Percentiles rank a stretch among this genome's conserved stretches.
Conservation (phyloP, 2,888 invertebrate genomes). For the Myopa testacea region DNA sequence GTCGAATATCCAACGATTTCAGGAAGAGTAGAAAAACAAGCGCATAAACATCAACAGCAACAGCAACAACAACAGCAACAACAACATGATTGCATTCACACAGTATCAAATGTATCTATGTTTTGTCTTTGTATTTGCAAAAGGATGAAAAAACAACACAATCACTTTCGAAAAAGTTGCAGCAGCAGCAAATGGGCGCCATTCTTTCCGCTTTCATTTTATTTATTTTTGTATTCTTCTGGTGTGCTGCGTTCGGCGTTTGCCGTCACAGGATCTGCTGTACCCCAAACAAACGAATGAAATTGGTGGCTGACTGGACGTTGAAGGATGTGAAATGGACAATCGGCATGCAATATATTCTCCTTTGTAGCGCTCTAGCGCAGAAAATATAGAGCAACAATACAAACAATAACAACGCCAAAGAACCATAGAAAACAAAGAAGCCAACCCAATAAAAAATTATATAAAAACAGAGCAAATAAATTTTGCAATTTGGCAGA, state of each 20-base stretch:
- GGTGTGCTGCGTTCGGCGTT: constrained; percentile 11
- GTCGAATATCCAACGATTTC: too few species aligned
- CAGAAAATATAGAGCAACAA: not conserved
- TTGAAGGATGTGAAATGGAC: constrained; percentile 29
- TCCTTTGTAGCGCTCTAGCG: constrained; percentile 23
- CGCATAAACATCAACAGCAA: too few species aligned
- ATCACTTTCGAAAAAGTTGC: constrained; percentile 25
- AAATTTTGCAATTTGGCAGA: constrained; percentile 45
- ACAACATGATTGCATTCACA: constrained; percentile 9
- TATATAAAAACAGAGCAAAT: constrained; percentile 39
- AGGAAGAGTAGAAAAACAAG: too few species aligned
- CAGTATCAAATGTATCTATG: constrained; percentile 11
- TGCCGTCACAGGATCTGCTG: constrained; percentile 24
- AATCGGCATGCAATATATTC: constrained; percentile 32
- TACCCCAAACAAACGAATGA: constrained; percentile 18
- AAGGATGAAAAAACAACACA: not conserved
- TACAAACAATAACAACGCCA: constrained; percentile 27
- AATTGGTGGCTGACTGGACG: not conserved
- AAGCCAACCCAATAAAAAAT: constrained; percentile 23
- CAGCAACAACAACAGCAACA: not conserved
- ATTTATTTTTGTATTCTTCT: constrained; percentile 9
- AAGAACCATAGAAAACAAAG: constrained; percentile 23
- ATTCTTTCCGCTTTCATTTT: not conserved
- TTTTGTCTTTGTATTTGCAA: not conserved
- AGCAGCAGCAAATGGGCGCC: constrained; percentile 30